These are phyloP conservation scores for Tokudaia muenninki DNA, from an alignment of 2,797 vertebrate genomes.

Conservation along the genomic window DNA sequence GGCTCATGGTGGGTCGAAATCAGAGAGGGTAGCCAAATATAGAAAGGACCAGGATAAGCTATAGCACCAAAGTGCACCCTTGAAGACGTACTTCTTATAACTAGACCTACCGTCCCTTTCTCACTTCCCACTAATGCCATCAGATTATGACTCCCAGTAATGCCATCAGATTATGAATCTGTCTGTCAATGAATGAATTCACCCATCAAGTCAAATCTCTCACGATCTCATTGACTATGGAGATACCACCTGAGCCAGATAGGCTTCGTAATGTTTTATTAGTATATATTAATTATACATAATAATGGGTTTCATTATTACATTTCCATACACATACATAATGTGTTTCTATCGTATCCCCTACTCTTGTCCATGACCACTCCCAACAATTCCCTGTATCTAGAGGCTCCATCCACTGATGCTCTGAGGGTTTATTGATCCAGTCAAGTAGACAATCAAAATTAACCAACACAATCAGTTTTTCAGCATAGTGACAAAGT, in stretches of 20 bases:
- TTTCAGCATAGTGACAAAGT: not conserved
- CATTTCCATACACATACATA: not conserved
- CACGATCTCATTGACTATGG: not conserved
- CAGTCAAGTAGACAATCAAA: not conserved
- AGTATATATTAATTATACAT: not conserved
- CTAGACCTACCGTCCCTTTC: not conserved
- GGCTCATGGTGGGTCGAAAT: not conserved
- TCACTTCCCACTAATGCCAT: not conserved
- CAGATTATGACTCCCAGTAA: not conserved
- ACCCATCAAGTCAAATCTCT: not conserved
- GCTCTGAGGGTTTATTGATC: not conserved
- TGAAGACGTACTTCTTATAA: not conserved
- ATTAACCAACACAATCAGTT: not conserved
- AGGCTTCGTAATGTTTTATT: not conserved
- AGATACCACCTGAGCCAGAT: not conserved
- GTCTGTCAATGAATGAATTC: not conserved
- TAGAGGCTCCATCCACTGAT: not conserved
- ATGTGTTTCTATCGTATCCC: not conserved
- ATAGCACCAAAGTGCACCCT: not conserved
- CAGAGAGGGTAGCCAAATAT: not conserved
- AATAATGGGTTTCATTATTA: not conserved
- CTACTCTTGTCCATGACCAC: not conserved
- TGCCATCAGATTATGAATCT: not conserved
- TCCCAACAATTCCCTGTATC: not conserved
- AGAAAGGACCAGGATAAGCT: not conserved